Percentiles rank a stretch among this genome's conserved stretches.
Conservation (phyloP, 1,140 invertebrate species). For the Papilio aristodemus region DNA sequence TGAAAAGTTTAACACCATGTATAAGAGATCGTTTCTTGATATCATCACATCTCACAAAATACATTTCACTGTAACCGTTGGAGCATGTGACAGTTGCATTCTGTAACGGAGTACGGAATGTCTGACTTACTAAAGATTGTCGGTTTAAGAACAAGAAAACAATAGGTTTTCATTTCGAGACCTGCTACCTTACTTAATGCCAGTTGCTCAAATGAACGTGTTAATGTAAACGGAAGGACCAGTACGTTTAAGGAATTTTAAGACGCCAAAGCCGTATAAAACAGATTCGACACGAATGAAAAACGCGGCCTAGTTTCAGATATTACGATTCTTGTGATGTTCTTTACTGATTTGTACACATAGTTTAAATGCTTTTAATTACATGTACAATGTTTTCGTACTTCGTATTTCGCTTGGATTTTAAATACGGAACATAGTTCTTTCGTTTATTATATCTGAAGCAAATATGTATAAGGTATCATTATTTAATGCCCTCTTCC, state of each 20-base stretch:
- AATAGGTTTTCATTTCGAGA: constrained; percentile 20
- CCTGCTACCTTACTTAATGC: background rate
- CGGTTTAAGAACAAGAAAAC: background rate
- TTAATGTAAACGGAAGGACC: constrained; percentile 25
- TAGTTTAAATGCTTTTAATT: background rate
- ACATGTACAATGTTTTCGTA: background rate
- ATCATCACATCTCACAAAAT: background rate
- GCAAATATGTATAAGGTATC: no score
- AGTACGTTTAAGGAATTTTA: constrained; percentile 18
- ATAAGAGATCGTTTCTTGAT: background rate
- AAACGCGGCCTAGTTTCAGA: constrained; percentile 28
- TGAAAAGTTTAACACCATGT: background rate
- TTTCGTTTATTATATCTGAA: no score
- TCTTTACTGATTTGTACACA: constrained; percentile 17
- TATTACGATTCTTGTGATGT: constrained; percentile 21
- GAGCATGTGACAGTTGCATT: background rate
- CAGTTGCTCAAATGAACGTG: constrained; percentile 22
- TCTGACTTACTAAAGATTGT: constrained; percentile 13
- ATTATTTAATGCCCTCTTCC: no score
- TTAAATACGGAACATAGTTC: no score
- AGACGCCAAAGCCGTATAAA: constrained; percentile 1
- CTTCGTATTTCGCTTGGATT: no score
- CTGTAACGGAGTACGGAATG: constrained; percentile 1
- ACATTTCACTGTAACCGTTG: background rate
- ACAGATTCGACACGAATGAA: constrained; percentile 24